Base-by-base conservation (phyloP, 1,140 invertebrate species). In the Dreissena rostriformis region DNA sequence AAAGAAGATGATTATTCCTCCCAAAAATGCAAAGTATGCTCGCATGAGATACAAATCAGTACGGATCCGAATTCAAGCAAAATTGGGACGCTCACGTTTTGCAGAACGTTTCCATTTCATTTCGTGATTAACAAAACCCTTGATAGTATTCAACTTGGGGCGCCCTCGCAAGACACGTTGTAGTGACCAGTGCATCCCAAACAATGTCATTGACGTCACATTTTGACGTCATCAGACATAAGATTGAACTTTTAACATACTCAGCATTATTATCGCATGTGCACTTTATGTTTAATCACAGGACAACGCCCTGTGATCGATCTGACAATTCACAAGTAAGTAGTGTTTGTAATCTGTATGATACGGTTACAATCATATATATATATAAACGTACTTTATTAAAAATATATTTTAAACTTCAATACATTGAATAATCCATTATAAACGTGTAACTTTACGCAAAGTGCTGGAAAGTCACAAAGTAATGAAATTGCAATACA, bases 51-150 rank as follows among this genome's bases (percentile, higher is more conserved):
- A 73, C 76, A 79, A 6, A 66, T 85, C 15, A 91, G 90, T 17
- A 82, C 53, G 19, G 72, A 86, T 52, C 88, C 91, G 55, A 75
- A 82, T 67, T 87, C 90, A 17, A 88, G 86, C 12, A 90, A 90
- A 79, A 90, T 92, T 19, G 87, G 89, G 12, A 88, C 91, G 7
- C 28, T 68, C 22, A 98, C 98, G n/a, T 99, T 99, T 94, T 98
- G 97, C 92, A 95, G 96, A 81, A 96, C 98, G 10, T 99, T 98
- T 93, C 98, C 98, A 17, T 99, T 99, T 93, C 98, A 99, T 92
- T 94, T 99, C 80, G 96, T 98, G 95, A 98, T 99, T 91, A 96
- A 99, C 91, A 95, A 96, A 24, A 95, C 97, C 80, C 94, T 99
- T 91, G 95, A 95, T 88, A 97, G 98, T 88, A 95, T 96, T 26